phyloP scores from a whole-genome alignment of 2,113 vertebrate species.

The Tiliqua scincoides region DNA sequence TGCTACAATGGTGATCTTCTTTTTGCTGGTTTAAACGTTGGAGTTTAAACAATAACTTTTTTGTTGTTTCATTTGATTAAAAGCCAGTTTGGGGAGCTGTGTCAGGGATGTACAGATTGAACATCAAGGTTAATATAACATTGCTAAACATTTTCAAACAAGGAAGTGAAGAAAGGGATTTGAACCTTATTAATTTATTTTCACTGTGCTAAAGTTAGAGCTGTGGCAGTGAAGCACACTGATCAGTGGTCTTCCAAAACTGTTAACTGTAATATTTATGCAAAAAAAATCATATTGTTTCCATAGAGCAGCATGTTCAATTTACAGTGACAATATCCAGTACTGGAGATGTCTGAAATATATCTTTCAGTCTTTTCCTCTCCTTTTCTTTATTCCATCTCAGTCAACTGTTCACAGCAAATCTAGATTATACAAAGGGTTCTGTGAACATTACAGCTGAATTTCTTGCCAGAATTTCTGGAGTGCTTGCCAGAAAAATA shows the following conservation, averaged over 20 bases:
- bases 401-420: neutral
- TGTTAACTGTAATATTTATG: neutral
- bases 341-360: neutral
- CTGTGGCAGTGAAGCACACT: neutral
- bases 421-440: neutral
- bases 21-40: neutral
- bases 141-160: slow-evolving; percentile 14
- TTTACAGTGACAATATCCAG: neutral
- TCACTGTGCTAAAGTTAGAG: neutral
- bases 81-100: neutral
- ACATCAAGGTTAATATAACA: slow-evolving; percentile 14
- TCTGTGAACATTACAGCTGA: neutral
- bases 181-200: slow-evolving; percentile 12
- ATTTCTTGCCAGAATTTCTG: neutral
- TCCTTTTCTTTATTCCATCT: neutral
- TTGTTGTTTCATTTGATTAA: neutral
- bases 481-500: neutral
- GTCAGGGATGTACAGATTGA: neutral
- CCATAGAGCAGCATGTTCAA: neutral
- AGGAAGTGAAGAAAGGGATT: neutral
- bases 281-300: neutral
- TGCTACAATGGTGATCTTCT: neutral
- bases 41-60: neutral
- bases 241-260: neutral
- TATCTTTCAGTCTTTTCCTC: neutral